Evolutionary conservation across 2,888 invertebrate species (phyloP).

Genomic region (Cyclophora albipunctata): DNA sequence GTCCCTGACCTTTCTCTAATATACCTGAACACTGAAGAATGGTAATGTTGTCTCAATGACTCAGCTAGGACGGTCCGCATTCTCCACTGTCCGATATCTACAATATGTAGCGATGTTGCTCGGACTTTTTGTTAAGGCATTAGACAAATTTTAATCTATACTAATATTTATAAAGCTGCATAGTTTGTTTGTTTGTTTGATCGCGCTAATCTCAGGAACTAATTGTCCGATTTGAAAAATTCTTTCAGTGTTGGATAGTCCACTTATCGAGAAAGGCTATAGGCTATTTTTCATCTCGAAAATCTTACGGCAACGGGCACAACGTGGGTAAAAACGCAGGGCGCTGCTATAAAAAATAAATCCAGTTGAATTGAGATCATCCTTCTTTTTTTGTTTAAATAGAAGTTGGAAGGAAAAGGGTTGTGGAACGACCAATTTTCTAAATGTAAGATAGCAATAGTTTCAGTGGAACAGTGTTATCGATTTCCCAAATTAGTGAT

Average conservation of each 20-base stretch:
- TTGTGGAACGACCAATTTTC: no score
- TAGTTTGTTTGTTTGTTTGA: not conserved
- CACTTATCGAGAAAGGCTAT: no score
- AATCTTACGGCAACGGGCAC: no score
- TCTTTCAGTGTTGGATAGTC: no score
- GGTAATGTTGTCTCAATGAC: slow-evolving; percentile 35
- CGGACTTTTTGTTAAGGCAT: slow-evolving; percentile 5
- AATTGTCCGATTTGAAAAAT: no score
- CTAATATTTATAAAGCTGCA: not conserved
- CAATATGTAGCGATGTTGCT: slow-evolving; percentile 5
- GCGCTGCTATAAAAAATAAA: not conserved
- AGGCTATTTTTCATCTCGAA: no score
- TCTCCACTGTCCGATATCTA: slow-evolving; percentile 7
- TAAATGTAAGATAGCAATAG: no score
- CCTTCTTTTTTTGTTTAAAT: not conserved
- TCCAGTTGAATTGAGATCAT: not conserved
- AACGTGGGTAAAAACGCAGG: no score
- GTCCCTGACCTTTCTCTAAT: slow-evolving; percentile 14
- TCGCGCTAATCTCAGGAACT: no score
- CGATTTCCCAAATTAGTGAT: no score
- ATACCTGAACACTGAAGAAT: slow-evolving; percentile 19
- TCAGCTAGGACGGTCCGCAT: slow-evolving; percentile 23
- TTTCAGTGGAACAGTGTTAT: no score
- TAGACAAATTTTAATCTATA: not conserved
- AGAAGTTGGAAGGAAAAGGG: no score